Base-by-base conservation (phyloP, 1,140 invertebrate species). In the Zaprionus vittiger region DNA sequence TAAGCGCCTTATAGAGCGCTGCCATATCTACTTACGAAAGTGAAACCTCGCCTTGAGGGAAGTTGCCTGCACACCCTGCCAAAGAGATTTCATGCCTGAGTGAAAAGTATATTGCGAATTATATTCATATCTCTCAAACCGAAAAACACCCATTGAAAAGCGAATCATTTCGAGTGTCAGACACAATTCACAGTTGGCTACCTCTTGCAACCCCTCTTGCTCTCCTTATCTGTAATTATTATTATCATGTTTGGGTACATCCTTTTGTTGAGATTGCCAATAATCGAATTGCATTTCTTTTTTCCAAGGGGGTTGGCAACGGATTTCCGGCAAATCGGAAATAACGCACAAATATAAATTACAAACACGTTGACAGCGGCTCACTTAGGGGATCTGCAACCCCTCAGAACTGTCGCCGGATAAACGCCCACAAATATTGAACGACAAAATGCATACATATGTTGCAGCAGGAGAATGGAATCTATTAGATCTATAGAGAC, bases 321-420 rank as follows among this genome's bases (percentile, higher is more conserved):
- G 83, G 83, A 86, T 87, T 69, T 86, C 83, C 84, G 80, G 67
- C 77, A 81, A 77, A 55, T 65, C 54, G 69, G 49, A 76, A 82
- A 49, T 84, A 77, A 80, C 67, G 64, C 76, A 89, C 69, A 79
- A 73, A 76, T 80, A 89, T 89, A 90, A 90, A 90, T 90, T 80
- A 90, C 74, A 81, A 85, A 66, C 72, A 55, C 62, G 59, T 73
- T 85, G 85, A 85, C 86, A 91, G 83, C 52, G 56, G 61, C 44
- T 31, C 44, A 65, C 24, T 80, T 69, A 81, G 67, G 83, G 83
- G 2, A 11, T 34, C 31, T 34, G 31, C 31, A 34, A 34, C 31
- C 31, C 31, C 31, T 34, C 9, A 34, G 9, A 9, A 34, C 31
- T 70, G 65, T 64, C 68, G 77, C 49, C 66, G 41, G 24, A 59